A percentile compares a stretch with the other conserved stretches of the same genome.
These are phyloP conservation scores for Hyperopisus bebe DNA, from an alignment of 2,113 vertebrate species.

Conservation along the genomic window DNA sequence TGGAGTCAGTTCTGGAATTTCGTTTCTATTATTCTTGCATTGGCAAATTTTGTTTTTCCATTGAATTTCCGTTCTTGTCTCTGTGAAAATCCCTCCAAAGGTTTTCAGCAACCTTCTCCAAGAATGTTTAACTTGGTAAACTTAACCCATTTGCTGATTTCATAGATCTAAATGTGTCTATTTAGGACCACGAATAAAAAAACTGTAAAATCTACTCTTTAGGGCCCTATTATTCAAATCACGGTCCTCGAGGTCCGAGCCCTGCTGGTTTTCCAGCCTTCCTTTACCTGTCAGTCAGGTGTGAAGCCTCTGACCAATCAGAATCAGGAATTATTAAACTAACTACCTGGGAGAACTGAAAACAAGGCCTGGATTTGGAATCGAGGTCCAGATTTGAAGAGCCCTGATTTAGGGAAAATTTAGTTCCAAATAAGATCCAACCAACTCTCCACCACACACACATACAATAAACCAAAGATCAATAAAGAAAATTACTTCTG, in stretches of 20 bases:
- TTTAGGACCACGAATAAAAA: neutral
- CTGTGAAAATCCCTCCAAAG: neutral
- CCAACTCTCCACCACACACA: neutral
- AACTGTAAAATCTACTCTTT: neutral
- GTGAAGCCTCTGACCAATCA: no score
- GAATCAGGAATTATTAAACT: no score
- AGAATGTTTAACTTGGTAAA: neutral
- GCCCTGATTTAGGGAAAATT: neutral
- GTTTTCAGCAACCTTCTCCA: neutral
- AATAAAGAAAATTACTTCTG: neutral
- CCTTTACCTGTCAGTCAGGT: no score
- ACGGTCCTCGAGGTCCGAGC: no score
- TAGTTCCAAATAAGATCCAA: neutral
- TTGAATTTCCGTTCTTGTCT: neutral
- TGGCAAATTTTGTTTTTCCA: neutral
- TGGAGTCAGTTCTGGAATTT: neutral
- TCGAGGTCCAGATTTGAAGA: no score
- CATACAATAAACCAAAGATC: neutral
- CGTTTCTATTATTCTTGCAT: neutral
- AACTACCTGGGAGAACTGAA: no score
- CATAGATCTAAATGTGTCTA: neutral
- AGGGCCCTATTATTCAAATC: neutral
- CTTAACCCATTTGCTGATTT: neutral
- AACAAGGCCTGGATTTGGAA: no score
- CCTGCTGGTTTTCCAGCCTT: no score